Base-by-base conservation (phyloP, 2,888 invertebrate genomes). In the Hydroisotoma schaefferi region DNA sequence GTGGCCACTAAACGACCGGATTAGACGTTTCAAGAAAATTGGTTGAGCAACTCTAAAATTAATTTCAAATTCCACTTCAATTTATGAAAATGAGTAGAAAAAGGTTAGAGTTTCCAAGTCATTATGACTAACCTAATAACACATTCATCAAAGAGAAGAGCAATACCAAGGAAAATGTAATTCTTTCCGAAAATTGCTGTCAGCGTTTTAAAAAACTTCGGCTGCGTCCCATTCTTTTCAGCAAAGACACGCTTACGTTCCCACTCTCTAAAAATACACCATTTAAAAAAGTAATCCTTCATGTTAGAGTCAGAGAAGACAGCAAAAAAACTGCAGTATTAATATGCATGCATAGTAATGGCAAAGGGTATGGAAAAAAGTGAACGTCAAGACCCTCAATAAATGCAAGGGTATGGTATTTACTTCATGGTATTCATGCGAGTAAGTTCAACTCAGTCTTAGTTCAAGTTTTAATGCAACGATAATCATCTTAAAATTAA, bases 11-110 rank as follows among this genome's bases (percentile, higher is more conserved):
- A 87, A 87, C 75, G 85, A 85, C 22, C 81, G 77, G 51, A 87
- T 76, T 72, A 87, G 77, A 73, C 83, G 79, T 55, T 86, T 86
- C 54, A 87, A 74, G 55, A 83, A 81, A 29, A 87, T 78, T 4
- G 87, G 87, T 68, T 85, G 85, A 57, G 83, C 82, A 33, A 87
- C 80, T 71, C 86, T 85, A 75, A 18, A 48, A 54, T 23, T 29
- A 47, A 47, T n/a, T 43, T 10, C 10, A 10, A 12, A 55, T 43
- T 33, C 15, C 33, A 8, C 8, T 15, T 33, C 8, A 10, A 33
- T 33, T 33, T 10, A 8, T 33, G 25, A 18, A 3, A 8, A n/a
- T n/a, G n/a, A n/a, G n/a, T n/a, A n/a, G n/a, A 23, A 47, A 47
- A 22, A 22, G 27, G n/a, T 18, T 49, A n/a, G 8, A 8, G 22